These are phyloP conservation scores for Nymphalis urticae DNA, from an alignment of 2,888 invertebrate genomes.

Conservation along the genomic window DNA sequence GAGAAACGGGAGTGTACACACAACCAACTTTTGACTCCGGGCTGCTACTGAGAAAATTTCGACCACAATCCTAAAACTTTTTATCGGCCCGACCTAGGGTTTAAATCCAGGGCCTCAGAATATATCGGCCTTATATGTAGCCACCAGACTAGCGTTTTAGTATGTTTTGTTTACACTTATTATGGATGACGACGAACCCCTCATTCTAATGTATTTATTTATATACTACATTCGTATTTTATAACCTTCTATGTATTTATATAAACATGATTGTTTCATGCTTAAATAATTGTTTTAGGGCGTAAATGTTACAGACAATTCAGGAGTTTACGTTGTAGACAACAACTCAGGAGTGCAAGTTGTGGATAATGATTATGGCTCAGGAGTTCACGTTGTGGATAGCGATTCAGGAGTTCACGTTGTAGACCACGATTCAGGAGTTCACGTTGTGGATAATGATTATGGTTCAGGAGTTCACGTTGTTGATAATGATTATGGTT, in stretches of 20 bases:
- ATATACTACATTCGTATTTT: not conserved
- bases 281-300: slow-evolving; percentile 3
- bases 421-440: slow-evolving; percentile 26
- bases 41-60: too few species aligned
- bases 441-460: slow-evolving; percentile 26
- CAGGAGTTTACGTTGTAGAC: slow-evolving; percentile 29
- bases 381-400: slow-evolving; percentile 35
- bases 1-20: too few species aligned
- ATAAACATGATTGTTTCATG: too few species aligned
- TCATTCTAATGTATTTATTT: not conserved
- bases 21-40: too few species aligned
- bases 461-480: slow-evolving; percentile 1
- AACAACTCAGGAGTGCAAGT: slow-evolving; percentile 20
- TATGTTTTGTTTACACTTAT: too few species aligned
- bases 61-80: too few species aligned
- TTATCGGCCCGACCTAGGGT: too few species aligned
- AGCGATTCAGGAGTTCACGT: slow-evolving; percentile 32
- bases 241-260: too few species aligned
- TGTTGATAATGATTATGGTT: slow-evolving; percentile 8
- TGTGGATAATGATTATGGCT: slow-evolving; percentile 21
- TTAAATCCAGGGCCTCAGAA: too few species aligned
- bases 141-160: too few species aligned
- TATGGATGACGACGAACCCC: too few species aligned
- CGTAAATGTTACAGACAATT: slow-evolving; percentile 27
- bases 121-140: too few species aligned